phyloP scores from a whole-genome alignment of 1,140 invertebrate genomes.

The Drosophila insularis region DNA sequence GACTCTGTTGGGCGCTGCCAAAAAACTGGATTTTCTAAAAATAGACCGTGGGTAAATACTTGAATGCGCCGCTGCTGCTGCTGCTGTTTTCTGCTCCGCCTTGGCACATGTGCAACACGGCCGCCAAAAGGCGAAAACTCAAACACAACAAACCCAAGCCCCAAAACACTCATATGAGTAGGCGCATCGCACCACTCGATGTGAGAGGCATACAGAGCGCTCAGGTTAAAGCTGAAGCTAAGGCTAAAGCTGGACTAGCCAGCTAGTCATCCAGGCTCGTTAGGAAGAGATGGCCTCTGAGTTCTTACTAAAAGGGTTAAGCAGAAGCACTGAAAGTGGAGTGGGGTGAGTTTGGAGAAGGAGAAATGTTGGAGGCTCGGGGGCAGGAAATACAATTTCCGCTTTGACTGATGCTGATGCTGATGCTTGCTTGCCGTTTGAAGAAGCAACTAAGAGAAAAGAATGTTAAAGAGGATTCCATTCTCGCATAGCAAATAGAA shows the following conservation, averaged over 20 bases:
- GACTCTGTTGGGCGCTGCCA: constrained; percentile 46
- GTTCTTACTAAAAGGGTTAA: constrained; percentile 19
- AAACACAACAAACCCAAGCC: constrained; percentile 18
- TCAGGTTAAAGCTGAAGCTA: background rate
- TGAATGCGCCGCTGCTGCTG: constrained; percentile 52
- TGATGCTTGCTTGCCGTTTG: background rate
- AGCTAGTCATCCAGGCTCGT: constrained; percentile 18
- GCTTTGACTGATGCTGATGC: constrained; percentile 19
- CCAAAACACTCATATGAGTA: constrained; percentile 29
- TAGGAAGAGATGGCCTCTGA: constrained; percentile 2
- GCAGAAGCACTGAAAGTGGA: background rate
- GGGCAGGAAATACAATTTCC: constrained; percentile 71
- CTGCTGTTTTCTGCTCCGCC: background rate
- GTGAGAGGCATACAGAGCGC: background rate
- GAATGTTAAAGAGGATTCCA: constrained; percentile 1
- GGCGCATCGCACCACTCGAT: background rate
- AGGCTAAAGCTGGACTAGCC: background rate
- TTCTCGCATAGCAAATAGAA: constrained; percentile 34
- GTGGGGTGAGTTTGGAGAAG: background rate
- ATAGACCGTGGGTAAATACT: constrained; percentile 80
- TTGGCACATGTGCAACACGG: constrained; percentile 73
- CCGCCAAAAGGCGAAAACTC: constrained; percentile 59
- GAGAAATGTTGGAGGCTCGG: background rate
- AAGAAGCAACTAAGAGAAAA: constrained; percentile 27
- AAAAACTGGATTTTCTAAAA: constrained; percentile 82